A percentile compares a stretch with the other conserved stretches of the same genome.
Evolutionary conservation across 2,113 vertebrate species (phyloP).

Genomic region (Craseonycteris thonglongyai): DNA sequence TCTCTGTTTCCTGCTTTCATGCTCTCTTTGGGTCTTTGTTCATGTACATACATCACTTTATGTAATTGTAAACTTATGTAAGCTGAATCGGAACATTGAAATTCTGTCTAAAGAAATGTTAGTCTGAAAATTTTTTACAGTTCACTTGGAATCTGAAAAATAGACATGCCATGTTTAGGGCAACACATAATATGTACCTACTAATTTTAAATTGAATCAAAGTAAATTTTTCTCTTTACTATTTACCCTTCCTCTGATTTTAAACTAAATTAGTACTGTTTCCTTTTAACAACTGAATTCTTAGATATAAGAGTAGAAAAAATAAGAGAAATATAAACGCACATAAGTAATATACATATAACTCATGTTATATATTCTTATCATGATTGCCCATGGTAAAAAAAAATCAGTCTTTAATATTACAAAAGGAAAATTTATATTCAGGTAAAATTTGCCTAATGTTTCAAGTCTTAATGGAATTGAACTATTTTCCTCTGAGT

Average conservation of each 20-base stretch:
- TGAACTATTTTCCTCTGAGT: conserved; percentile 53
- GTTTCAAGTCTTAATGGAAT: conserved; percentile 53
- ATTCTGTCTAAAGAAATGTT: conserved; percentile 9
- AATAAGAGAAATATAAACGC: background rate
- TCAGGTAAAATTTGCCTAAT: conserved; percentile 17
- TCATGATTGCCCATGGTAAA: background rate
- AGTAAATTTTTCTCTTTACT: background rate
- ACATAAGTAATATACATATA: background rate
- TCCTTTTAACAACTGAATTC: background rate
- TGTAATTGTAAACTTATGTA: background rate
- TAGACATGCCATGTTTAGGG: background rate
- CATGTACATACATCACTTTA: background rate
- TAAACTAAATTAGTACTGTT: background rate
- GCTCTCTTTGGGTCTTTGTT: background rate
- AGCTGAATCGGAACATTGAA: background rate
- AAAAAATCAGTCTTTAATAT: background rate
- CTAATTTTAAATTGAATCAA: background rate
- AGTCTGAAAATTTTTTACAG: background rate
- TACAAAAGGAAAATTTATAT: background rate
- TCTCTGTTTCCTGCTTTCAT: background rate
- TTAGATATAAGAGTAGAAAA: background rate
- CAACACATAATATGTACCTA: background rate
- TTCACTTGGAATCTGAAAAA: background rate
- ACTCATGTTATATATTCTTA: background rate
- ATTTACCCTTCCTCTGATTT: background rate